A percentile compares a stretch with the other conserved stretches of the same genome.
Evolutionary conservation across 2,888 invertebrate genomes (phyloP).

Genomic region (Philereme transversata): DNA sequence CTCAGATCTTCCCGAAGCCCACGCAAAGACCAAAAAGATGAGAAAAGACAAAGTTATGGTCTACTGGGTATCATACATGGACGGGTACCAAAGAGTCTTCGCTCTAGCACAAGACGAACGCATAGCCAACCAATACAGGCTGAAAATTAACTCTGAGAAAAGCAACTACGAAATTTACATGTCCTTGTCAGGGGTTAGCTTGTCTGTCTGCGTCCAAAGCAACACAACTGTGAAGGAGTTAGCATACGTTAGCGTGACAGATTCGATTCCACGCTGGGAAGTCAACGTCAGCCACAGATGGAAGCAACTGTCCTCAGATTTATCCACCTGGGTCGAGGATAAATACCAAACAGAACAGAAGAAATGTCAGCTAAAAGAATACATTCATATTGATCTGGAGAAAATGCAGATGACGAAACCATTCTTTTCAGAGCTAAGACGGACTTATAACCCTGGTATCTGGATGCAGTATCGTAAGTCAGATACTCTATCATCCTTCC

Average conservation of each 20-base stretch:
- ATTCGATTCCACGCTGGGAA: conserved; percentile 91
- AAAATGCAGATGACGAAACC: conserved; percentile 95
- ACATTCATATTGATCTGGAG: conserved; percentile 90
- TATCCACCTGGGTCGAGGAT: conserved; percentile 93
- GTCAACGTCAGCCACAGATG: conserved; percentile 91
- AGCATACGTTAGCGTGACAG: conserved; percentile 86
- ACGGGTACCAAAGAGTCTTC: conserved; percentile 89
- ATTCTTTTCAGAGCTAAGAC: conserved; percentile 90
- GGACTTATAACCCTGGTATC: conserved; percentile 89
- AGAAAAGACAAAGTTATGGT: conserved; percentile 90
- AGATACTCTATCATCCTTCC: conserved; percentile 86
- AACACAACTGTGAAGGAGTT: conserved; percentile 84
- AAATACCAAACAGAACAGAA: conserved; percentile 88
- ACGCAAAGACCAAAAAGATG: conserved; percentile 83
- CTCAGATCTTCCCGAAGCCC: conserved; percentile 72
- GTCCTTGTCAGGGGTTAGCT: conserved; percentile 87
- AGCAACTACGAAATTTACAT: conserved; percentile 87
- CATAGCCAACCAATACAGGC: conserved; percentile 85
- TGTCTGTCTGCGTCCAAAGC: conserved; percentile 83
- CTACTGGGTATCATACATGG: conserved; percentile 92
- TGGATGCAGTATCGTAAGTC: conserved; percentile 90
- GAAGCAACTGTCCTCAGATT: conserved; percentile 90
- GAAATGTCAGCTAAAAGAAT: conserved; percentile 90
- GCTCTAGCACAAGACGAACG: conserved; percentile 90
- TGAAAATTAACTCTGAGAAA: conserved; percentile 86